A percentile compares a stretch with the other conserved stretches of the same genome.
Evolutionary conservation across 2,888 invertebrate genomes (phyloP).

Genomic region (Rotaria sp.): DNA sequence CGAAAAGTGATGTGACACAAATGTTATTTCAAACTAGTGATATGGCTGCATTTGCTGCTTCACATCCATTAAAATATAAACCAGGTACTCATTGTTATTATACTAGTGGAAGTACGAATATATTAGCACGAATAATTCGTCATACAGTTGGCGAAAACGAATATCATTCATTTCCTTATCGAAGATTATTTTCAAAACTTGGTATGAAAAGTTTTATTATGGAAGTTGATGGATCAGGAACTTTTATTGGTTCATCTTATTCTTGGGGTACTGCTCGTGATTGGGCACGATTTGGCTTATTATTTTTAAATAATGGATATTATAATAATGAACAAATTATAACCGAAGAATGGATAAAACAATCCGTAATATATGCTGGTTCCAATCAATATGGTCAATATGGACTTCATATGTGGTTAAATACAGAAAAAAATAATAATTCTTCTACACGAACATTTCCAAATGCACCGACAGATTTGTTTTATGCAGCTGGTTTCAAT

Average conservation of each 20-base stretch:
- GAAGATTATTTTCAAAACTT: background rate
- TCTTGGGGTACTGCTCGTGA: background rate
- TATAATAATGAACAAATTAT: conserved; percentile 10
- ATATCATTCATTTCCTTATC: conserved; percentile 30
- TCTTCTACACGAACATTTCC: background rate
- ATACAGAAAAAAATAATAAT: background rate
- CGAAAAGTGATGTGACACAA: background rate
- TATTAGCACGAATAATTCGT: conserved; percentile 20
- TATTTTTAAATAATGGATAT: background rate
- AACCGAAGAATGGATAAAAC: background rate
- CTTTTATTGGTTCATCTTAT: conserved; percentile 19
- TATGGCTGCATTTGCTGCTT: conserved; percentile 16
- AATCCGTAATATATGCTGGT: background rate
- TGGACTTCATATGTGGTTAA: conserved; percentile 2
- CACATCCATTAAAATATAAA: conserved; percentile 6
- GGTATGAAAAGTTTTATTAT: background rate
- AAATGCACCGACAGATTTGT: conserved; percentile 4
- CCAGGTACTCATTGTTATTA: background rate
- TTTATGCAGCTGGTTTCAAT: background rate
- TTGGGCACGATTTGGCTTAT: conserved; percentile 10
- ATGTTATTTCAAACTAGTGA: background rate
- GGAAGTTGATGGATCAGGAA: conserved; percentile 5
- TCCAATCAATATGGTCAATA: background rate
- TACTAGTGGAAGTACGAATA: background rate
- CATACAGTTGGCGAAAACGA: background rate